These are phyloP conservation scores for Staurois parvus DNA, from an alignment of 2,797 vertebrate species.

Conservation along the genomic window DNA sequence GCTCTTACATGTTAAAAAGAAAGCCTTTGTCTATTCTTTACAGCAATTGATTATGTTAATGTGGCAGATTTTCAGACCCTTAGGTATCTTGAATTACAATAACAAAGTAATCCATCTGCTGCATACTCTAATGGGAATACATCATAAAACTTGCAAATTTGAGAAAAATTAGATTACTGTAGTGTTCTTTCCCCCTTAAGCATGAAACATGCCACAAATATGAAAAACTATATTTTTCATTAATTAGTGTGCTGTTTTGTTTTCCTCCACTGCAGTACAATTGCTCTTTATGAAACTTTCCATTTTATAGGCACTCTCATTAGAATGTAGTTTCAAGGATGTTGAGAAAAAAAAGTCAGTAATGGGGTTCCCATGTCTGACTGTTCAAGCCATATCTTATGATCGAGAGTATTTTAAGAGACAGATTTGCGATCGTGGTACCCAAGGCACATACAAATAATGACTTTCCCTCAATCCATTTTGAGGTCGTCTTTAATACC, in stretches of 20 bases:
- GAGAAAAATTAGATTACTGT: slow-evolving; percentile 72
- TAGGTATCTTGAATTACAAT: slow-evolving; percentile 75
- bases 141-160: slow-evolving; percentile 73
- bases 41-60: slow-evolving; percentile 72
- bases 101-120: slow-evolving; percentile 73
- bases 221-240: background rate
- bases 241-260: background rate
- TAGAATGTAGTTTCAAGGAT: too few species aligned
- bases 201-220: slow-evolving; percentile 58
- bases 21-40: slow-evolving; percentile 6
- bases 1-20: background rate
- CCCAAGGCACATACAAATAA: too few species aligned
- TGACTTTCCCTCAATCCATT: too few species aligned
- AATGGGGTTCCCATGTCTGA: too few species aligned
- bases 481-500: too few species aligned
- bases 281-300: too few species aligned
- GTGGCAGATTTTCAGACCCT: slow-evolving; percentile 70
- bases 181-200: slow-evolving; percentile 67
- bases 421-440: too few species aligned
- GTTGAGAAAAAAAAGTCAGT: too few species aligned
- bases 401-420: too few species aligned
- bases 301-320: too few species aligned
- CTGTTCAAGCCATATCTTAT: too few species aligned
- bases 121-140: slow-evolving; percentile 69
- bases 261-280: too few species aligned